Evolutionary conservation across 2,113 vertebrate species (phyloP), one percentile per base, ranked within the genome.

Genomic region (Columbina picui): DNA sequence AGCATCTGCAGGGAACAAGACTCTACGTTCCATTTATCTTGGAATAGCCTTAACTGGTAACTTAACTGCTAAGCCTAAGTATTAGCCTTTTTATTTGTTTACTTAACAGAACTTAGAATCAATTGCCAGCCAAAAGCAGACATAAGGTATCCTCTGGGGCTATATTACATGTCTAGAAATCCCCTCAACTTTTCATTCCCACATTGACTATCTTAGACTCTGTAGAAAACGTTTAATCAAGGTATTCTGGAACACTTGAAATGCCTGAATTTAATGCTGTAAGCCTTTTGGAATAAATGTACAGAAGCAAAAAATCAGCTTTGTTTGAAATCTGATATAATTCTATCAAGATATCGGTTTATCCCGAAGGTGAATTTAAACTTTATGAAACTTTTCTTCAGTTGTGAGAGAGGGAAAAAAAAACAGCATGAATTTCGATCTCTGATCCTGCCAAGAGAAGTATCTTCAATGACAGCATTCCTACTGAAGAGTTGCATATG

Each of bases 331-430:
- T 53, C 11, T 53, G 10, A 27, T 3, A 17, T 10, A 53, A 55
- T 74, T 80, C 75, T 80, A 74, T 11, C 7, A 69, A 74, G 41
- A 57, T 25, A 68, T 4, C 9, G 69, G 7, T 64, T 70, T 70
- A 55, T 50, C 23, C 34, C 43, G 84, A 30, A 64, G 12, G 79
- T 83, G 3, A 34, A 32, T 6, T 47, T 50, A 71, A 73, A 45
- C 4, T 34, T 59, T 52, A 55, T 14, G 27, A 60, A 85, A 81
- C 25, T 65, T 43, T 25, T 60, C 23, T 60, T 65, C 64, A 56
- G 23, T 59, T 34, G n/a, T 0, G 1, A 49, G 9, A 25, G 22
- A 22, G 6, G 1, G 1, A 4, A 34, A 30, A 30, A 39, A 45
- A 36, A 26, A 17, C 4, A 9, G 25, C 25, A 93, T 41, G n/a